Conservation (phyloP, 1,140 invertebrate genomes). For the Hetaerina americana region DNA sequence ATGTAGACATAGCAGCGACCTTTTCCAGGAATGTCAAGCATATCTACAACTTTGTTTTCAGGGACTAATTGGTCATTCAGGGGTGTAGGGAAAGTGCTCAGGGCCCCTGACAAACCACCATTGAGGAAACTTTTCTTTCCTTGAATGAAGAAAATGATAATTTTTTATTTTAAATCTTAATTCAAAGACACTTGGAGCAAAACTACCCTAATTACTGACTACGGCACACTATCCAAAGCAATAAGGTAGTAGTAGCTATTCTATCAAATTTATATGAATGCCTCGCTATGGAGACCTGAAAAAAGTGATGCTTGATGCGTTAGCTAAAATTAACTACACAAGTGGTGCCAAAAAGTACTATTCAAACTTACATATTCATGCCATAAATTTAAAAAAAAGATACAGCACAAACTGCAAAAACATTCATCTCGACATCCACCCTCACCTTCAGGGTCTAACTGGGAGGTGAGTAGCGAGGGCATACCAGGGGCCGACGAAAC, state of each 20-base stretch:
- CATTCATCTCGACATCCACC: not conserved
- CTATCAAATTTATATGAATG: not conserved
- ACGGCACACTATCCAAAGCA: not conserved
- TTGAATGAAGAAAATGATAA: constrained; percentile 11
- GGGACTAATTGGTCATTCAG: constrained; percentile 12
- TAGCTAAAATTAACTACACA: not conserved
- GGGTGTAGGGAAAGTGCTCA: constrained; percentile 13
- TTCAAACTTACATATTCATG: no score
- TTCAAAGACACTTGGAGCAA: no score
- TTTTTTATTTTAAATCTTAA: not conserved
- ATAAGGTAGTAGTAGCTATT: not conserved
- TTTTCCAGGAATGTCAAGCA: constrained; percentile 85
- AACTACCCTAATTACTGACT: not conserved
- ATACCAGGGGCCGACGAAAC: constrained; percentile 7
- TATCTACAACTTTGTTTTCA: constrained; percentile 50
- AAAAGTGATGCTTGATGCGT: not conserved
- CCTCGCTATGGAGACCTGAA: not conserved
- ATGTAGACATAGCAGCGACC: constrained; percentile 87
- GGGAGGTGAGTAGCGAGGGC: constrained; percentile 26
- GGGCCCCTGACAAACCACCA: constrained; percentile 19
- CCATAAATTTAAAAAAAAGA: constrained; percentile 4
- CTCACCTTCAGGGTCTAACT: constrained; percentile 25
- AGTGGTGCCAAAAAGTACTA: not conserved
- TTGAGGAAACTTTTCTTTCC: constrained; percentile 22
- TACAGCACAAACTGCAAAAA: not conserved